phyloP scores from a whole-genome alignment of 2,113 vertebrate genomes.

The Uria lomvia region DNA sequence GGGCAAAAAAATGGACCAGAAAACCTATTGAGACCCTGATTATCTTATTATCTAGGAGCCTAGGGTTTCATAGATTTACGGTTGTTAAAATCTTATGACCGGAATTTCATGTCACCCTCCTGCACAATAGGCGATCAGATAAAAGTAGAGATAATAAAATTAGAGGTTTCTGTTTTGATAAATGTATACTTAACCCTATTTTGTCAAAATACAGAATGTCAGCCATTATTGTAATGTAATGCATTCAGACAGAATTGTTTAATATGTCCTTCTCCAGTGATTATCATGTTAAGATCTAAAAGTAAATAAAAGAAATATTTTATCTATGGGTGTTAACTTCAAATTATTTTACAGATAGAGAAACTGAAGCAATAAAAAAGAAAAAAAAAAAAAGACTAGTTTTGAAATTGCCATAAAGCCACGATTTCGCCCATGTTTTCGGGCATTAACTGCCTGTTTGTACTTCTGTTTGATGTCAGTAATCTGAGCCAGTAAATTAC shows the following conservation, averaged over 20 bases:
- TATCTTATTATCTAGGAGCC: background rate
- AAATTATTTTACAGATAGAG: background rate
- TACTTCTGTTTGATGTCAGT: background rate
- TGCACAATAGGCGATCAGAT: background rate
- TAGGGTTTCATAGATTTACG: fast-evolving
- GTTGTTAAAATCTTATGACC: background rate
- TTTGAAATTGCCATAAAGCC: background rate
- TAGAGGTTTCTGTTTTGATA: background rate
- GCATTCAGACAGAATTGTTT: background rate
- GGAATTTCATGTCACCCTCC: background rate
- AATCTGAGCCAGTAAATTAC: background rate
- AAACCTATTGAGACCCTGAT: background rate
- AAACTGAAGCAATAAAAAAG: background rate
- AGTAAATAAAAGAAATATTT: background rate
- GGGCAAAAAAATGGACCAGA: background rate
- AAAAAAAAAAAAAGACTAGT: background rate
- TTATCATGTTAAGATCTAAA: background rate
- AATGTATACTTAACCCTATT: background rate
- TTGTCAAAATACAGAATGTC: background rate
- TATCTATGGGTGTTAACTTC: background rate
- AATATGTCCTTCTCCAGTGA: background rate
- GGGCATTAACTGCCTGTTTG: background rate
- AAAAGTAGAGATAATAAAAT: background rate
- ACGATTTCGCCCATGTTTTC: background rate
- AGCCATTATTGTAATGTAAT: background rate